Evolutionary conservation across 2,113 vertebrate species (phyloP).

Genomic region (Brachyhypopomus gauderio): DNA sequence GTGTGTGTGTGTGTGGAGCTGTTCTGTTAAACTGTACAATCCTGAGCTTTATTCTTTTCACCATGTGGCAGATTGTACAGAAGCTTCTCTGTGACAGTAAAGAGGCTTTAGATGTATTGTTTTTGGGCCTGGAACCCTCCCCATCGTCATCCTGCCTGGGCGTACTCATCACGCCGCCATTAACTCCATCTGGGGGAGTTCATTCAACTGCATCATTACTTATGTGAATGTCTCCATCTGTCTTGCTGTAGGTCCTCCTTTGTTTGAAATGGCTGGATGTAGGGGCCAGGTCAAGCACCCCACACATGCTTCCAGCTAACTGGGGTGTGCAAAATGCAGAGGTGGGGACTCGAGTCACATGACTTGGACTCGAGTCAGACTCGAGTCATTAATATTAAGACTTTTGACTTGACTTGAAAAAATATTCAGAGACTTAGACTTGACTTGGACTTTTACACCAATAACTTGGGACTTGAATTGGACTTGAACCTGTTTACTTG

Average conservation of each 20-base stretch:
- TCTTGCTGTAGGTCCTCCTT: background rate
- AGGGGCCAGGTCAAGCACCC: too few species aligned
- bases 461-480: too few species aligned
- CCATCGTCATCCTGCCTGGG: background rate
- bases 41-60: slow-evolving; percentile 45
- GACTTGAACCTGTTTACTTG: too few species aligned
- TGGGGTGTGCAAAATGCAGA: too few species aligned
- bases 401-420: too few species aligned
- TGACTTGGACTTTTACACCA: too few species aligned
- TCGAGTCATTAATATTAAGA: too few species aligned
- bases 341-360: too few species aligned
- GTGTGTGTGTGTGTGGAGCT: slow-evolving; percentile 53
- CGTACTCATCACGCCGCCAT: background rate
- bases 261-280: background rate
- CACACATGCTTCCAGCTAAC: too few species aligned
- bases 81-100: background rate
- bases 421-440: too few species aligned
- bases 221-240: background rate
- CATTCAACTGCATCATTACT: background rate
- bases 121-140: background rate
- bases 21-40: slow-evolving; percentile 31
- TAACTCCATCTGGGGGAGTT: background rate
- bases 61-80: background rate
- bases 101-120: background rate
- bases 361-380: too few species aligned